phyloP scores from a whole-genome alignment of 1,140 invertebrate species.

The Cydia pomonella region DNA sequence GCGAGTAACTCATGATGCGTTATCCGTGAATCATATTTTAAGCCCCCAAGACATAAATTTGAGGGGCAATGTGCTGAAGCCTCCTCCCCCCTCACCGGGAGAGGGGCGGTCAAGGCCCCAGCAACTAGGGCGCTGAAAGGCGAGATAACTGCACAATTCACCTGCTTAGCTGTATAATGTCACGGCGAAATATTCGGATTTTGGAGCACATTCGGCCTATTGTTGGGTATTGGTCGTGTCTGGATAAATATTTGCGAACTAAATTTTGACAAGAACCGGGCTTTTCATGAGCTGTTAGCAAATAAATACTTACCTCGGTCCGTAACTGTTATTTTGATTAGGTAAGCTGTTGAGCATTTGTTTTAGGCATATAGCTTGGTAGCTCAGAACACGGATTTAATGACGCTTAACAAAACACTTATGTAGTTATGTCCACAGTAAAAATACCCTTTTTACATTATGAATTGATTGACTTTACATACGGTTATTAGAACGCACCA shows the following conservation, averaged over 20 bases:
- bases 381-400: no score
- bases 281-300: background rate
- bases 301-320: background rate
- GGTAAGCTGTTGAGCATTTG: no score
- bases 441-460: no score
- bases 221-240: background rate
- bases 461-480: no score
- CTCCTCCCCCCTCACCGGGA: background rate
- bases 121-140: conserved; percentile 29
- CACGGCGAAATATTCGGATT: background rate
- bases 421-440: no score
- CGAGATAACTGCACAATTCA: conserved; percentile 30
- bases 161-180: conserved; percentile 27
- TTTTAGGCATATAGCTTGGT: no score
- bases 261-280: background rate
- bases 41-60: conserved; percentile 26
- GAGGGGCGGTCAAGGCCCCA: conserved; percentile 22
- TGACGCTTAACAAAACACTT: no score
- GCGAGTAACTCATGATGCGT: background rate
- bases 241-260: background rate
- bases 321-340: background rate
- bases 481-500: no score
- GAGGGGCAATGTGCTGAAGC: conserved; percentile 7
- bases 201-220: background rate
- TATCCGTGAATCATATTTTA: conserved; percentile 17